These are phyloP conservation scores for Tadarida brasiliensis DNA, from an alignment of 2,797 vertebrate species.

Conservation along the genomic window DNA sequence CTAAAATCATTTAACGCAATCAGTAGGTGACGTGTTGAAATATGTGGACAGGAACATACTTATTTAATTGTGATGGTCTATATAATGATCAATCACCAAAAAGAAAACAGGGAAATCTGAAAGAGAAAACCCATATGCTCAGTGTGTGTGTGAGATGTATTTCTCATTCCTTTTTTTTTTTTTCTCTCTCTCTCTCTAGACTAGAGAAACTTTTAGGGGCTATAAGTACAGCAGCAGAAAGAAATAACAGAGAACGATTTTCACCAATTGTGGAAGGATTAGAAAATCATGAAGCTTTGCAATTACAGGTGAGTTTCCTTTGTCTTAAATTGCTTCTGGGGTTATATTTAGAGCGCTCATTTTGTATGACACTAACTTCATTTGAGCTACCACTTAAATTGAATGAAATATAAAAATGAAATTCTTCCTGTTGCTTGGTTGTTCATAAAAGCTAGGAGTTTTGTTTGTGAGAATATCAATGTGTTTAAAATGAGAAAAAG, in stretches of 20 bases:
- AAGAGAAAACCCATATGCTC: background rate
- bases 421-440: slow-evolving; percentile 9
- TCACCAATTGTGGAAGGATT: slow-evolving; percentile 96
- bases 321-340: slow-evolving; percentile 30
- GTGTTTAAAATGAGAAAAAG: slow-evolving; percentile 19
- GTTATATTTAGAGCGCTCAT: slow-evolving; percentile 5
- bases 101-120: slow-evolving; percentile 7
- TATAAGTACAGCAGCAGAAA: slow-evolving; percentile 97
- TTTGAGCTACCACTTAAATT: slow-evolving; percentile 29
- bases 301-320: slow-evolving; percentile 93
- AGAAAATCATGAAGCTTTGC: slow-evolving; percentile 97
- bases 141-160: background rate
- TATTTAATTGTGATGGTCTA: background rate
- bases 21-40: background rate
- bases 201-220: slow-evolving; percentile 97
- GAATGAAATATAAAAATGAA: slow-evolving; percentile 42
- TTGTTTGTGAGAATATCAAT: slow-evolving; percentile 22
- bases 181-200: slow-evolving; percentile 84
- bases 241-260: slow-evolving; percentile 96
- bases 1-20: slow-evolving; percentile 33
- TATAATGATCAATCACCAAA: background rate
- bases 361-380: background rate
- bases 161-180: slow-evolving; percentile 50
- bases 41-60: background rate
- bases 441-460: background rate